phyloP scores from a whole-genome alignment of 2,113 vertebrate genomes.

The Hylia prasina region DNA sequence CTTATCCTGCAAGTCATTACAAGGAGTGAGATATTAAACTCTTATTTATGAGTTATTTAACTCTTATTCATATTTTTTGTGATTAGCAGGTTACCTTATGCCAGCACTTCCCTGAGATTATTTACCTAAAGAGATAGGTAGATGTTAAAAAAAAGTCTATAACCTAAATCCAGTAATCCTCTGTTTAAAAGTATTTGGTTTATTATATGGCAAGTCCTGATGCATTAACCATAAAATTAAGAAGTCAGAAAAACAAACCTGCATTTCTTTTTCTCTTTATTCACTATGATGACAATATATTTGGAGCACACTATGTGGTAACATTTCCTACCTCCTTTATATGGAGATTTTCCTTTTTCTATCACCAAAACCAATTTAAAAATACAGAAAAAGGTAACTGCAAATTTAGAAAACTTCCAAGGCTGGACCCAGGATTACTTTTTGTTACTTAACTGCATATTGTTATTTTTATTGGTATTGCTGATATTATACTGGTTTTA shows the following conservation, averaged over 20 bases:
- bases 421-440: neutral
- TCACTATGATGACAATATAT: neutral
- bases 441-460: neutral
- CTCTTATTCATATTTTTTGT: neutral
- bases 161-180: neutral
- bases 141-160: neutral
- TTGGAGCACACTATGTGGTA: neutral
- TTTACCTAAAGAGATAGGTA: neutral
- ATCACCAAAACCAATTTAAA: neutral
- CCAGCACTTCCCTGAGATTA: neutral
- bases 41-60: neutral
- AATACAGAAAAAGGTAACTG: neutral
- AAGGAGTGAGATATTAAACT: neutral
- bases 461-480: neutral
- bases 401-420: neutral
- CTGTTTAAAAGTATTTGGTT: neutral
- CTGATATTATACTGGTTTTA: neutral
- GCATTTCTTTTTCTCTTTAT: neutral
- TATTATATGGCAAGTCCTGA: neutral
- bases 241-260: neutral
- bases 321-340: neutral
- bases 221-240: neutral
- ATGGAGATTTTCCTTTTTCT: neutral
- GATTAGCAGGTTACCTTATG: rapidly evolving
- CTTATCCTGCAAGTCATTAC: neutral